A percentile compares a stretch with the other conserved stretches of the same genome.
Evolutionary conservation across 1,140 invertebrate species (phyloP).

Genomic region (Plectrocnemia conspersa): DNA sequence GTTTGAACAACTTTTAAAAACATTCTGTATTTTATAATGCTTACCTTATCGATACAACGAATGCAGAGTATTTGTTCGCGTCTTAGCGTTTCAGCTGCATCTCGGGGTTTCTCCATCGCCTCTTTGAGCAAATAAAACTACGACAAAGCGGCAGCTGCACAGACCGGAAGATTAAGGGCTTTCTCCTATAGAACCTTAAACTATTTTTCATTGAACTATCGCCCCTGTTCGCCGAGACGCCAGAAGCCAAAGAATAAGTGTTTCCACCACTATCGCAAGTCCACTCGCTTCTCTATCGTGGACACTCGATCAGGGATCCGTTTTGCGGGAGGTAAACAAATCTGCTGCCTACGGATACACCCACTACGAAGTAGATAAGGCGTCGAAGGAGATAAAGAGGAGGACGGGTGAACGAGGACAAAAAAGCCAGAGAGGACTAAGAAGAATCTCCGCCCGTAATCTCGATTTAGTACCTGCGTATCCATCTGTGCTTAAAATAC

Average conservation of each 20-base stretch:
- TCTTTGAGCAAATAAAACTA: too few relatives aligned
- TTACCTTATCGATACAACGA: too few relatives aligned
- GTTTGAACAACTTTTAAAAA: too few relatives aligned
- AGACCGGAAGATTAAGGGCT: too few relatives aligned
- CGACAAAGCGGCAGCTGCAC: too few relatives aligned
- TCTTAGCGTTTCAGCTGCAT: too few relatives aligned
- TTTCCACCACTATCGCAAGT: neutral
- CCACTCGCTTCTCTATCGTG: neutral
- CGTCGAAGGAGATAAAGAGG: neutral
- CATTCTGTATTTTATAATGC: too few relatives aligned
- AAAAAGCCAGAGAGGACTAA: neutral
- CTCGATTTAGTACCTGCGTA: too few relatives aligned
- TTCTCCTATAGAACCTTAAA: neutral
- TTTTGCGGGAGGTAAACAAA: neutral
- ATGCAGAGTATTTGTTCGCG: too few relatives aligned
- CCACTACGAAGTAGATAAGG: neutral
- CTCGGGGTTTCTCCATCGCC: too few relatives aligned
- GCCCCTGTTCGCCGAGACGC: neutral
- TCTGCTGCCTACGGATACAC: slow-evolving; percentile 3
- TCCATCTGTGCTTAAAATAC: too few relatives aligned
- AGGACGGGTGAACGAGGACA: neutral
- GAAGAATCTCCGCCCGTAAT: neutral
- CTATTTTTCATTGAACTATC: neutral
- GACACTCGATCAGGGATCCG: slow-evolving; percentile 2
- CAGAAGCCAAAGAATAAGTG: slow-evolving; percentile 3